phyloP scores from a whole-genome alignment of 2,113 vertebrate species.

The Xenopus tropicalis region UCB_Xtro_10.0 CM004451.2:19273001-19273500 shows the following conservation, averaged over 20 bases:
- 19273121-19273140: too few relatives aligned
- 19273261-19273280: slow-evolving; percentile 76
- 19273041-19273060: too few relatives aligned
- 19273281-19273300: slow-evolving; percentile 63
- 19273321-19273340: slow-evolving; percentile 95
- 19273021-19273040: too few relatives aligned
- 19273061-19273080: too few relatives aligned
- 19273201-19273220: too few relatives aligned
- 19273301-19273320: slow-evolving; percentile 71
- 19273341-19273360: slow-evolving; percentile 71
- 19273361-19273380: slow-evolving; percentile 73
- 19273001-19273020: too few relatives aligned
- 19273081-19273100: too few relatives aligned
- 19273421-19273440: slow-evolving; percentile 74
- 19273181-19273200: too few relatives aligned
- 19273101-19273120: too few relatives aligned
- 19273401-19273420: slow-evolving; percentile 87
- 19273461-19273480: slow-evolving; percentile 63
- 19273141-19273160: too few relatives aligned
- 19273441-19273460: slow-evolving; percentile 83
- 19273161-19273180: too few relatives aligned
- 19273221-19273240: too few relatives aligned
- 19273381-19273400: slow-evolving; percentile 79
- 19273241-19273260: slow-evolving; percentile 64
- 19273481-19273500: not conserved